Evolutionary conservation across 2,113 vertebrate genomes (phyloP).

Genomic region (Cephalopterus ornatus): DNA sequence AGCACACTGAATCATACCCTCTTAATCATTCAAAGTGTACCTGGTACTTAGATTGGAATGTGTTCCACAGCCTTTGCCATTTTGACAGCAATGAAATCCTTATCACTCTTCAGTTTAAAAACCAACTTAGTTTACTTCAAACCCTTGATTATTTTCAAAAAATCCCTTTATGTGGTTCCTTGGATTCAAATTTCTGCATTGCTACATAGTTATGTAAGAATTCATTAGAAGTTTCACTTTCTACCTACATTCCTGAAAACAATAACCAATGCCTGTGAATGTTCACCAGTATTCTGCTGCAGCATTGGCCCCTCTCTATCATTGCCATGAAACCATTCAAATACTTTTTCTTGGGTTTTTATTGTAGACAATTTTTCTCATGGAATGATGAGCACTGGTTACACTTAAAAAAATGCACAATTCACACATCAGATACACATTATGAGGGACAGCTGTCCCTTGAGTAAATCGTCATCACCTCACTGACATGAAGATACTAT

Average conservation of each 20-base stretch:
- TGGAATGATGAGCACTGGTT: not conserved
- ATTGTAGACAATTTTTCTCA: not conserved
- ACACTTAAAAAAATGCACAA: not conserved
- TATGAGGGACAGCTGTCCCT: not conserved
- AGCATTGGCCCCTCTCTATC: not conserved
- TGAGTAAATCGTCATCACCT: not conserved
- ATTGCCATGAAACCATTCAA: not conserved
- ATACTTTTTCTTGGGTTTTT: not conserved
- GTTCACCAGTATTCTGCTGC: not conserved
- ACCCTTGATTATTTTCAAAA: not conserved
- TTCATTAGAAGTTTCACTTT: not conserved
- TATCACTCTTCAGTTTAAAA: not conserved
- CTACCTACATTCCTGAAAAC: slow-evolving; percentile 14
- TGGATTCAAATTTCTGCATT: not conserved
- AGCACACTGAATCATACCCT: not conserved
- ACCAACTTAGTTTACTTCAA: not conserved
- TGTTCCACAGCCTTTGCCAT: not conserved
- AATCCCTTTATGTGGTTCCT: not conserved
- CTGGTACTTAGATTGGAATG: not conserved
- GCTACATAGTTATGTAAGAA: not conserved
- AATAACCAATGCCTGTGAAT: slow-evolving; percentile 5
- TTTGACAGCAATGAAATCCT: not conserved
- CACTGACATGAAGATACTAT: not conserved
- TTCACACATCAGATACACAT: not conserved
- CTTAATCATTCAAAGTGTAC: not conserved